Evolutionary conservation across 2,113 vertebrate genomes (phyloP), one percentile per base, ranked within the genome.

Genomic region (Antennarius striatus): DNA sequence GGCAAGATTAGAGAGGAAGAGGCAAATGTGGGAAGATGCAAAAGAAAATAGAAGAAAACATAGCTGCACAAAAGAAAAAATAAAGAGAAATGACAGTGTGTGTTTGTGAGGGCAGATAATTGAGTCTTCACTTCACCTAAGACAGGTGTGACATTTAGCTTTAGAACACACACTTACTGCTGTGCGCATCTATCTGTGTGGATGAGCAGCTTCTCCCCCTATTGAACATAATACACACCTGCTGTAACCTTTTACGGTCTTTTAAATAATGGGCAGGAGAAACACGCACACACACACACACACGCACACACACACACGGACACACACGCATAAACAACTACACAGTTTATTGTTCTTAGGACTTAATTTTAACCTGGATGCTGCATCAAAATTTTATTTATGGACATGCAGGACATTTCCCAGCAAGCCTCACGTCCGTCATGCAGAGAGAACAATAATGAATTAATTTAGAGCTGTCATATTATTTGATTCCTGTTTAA

Each of bases 121-220:
- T 85, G 70, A 87, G 78, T 54, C 76, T 83, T 77, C 57, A 63
- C 56, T 69, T 28, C 7, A 4, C 4, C 32, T 11, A 0, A 56
- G 83, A 71, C 78, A 79, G 83, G 5, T 78, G 75, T 85, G 81
- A 77, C 79, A 85, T 88, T 88, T 75, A 72, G 48, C 63, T 69
- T 11, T 3, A 29, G 57, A 63, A 51, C 59, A 60, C 46, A 65
- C 58, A 79, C 62, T 45, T 57, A 47, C 47, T 49, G 45, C 15
- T 16, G 0, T 29, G 32, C 48, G 29, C 32, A 36, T 36, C 5
- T 7, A 36, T 55, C 51, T 55, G 45, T 52, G 46, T 47, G 17
- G 0, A 13, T 49, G 49, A 28, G 16, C 1, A 40, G n/a, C 36
- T 46, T 58, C 15, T 48, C 43, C 47, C 63, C 46, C 46, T 43